Conservation (phyloP, 2,797 vertebrate species). For the Enteromius fasciolatus region DNA sequence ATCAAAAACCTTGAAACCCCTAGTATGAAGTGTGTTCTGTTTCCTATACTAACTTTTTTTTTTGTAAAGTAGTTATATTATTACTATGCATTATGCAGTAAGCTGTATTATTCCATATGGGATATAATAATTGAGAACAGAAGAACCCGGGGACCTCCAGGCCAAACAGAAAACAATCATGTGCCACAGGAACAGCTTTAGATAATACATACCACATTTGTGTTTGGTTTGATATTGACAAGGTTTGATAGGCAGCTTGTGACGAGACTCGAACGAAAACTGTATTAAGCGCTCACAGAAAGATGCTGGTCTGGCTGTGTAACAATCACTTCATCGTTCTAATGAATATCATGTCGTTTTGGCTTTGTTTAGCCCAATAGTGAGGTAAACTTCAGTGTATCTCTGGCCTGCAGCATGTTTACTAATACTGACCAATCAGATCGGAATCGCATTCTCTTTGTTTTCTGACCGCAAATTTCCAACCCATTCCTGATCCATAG, state of each 20-base stretch:
- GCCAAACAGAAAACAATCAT: constrained; percentile 11
- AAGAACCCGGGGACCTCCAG: neutral
- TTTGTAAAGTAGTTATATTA: neutral
- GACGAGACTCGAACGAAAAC: neutral
- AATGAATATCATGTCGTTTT: constrained; percentile 7
- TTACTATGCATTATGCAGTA: neutral
- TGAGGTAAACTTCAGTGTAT: neutral
- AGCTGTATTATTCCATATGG: neutral
- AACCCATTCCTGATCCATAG: constrained; percentile 9
- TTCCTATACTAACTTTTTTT: neutral
- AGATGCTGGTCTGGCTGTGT: constrained; percentile 5
- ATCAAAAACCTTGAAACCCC: neutral
- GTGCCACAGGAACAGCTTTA: constrained; percentile 15
- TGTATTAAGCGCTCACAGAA: neutral
- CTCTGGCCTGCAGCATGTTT: constrained; percentile 16
- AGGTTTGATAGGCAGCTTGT: constrained; percentile 14
- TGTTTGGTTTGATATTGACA: neutral
- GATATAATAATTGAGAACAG: constrained; percentile 15
- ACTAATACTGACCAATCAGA: constrained; percentile 24
- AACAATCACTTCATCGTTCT: neutral
- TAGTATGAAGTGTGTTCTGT: neutral
- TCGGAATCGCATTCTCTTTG: neutral
- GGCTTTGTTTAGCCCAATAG: neutral
- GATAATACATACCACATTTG: constrained; percentile 19
- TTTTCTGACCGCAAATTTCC: constrained; percentile 5